Percentiles rank a stretch among this genome's conserved stretches.
These are phyloP conservation scores for Cepphus grylle DNA, from an alignment of 2,113 vertebrate genomes.

Conservation along the genomic window DNA sequence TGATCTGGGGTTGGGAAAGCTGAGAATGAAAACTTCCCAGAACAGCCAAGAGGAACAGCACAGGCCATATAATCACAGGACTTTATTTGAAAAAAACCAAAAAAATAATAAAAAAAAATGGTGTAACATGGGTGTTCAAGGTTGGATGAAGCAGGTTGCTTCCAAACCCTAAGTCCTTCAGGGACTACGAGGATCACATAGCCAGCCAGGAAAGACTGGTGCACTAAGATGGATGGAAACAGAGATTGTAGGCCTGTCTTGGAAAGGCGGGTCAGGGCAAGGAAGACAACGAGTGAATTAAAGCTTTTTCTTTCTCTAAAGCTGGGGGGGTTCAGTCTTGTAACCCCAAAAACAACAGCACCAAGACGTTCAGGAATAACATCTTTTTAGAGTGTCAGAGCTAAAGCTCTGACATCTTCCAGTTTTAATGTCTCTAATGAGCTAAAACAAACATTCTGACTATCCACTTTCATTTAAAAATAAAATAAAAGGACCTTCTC, in stretches of 20 bases:
- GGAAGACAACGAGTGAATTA: not conserved
- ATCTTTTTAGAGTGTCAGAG: not conserved
- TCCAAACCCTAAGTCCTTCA: not conserved
- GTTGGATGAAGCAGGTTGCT: not conserved
- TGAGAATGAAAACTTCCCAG: not conserved
- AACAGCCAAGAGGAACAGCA: not conserved
- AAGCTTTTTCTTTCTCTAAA: not conserved
- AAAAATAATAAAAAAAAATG: not conserved
- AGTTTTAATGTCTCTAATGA: not conserved
- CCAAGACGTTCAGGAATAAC: not conserved
- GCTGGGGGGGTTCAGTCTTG: not conserved
- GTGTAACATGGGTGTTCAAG: not conserved
- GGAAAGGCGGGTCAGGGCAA: not conserved
- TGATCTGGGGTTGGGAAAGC: not conserved
- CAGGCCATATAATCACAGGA: not conserved
- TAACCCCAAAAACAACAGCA: not conserved
- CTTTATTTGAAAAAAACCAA: not conserved
- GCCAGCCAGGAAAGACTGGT: not conserved
- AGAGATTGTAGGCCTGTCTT: not conserved
- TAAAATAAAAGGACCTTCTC: not conserved
- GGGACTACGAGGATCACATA: not conserved
- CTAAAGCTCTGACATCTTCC: not conserved
- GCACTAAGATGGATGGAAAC: not conserved
- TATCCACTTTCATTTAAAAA: not conserved
- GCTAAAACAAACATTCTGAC: not conserved